A percentile compares a stretch with the other conserved stretches of the same genome.
These are phyloP conservation scores for Caenorhabditis angaria DNA, from an alignment of 2,888 invertebrate genomes.

Conservation along the genomic window DNA sequence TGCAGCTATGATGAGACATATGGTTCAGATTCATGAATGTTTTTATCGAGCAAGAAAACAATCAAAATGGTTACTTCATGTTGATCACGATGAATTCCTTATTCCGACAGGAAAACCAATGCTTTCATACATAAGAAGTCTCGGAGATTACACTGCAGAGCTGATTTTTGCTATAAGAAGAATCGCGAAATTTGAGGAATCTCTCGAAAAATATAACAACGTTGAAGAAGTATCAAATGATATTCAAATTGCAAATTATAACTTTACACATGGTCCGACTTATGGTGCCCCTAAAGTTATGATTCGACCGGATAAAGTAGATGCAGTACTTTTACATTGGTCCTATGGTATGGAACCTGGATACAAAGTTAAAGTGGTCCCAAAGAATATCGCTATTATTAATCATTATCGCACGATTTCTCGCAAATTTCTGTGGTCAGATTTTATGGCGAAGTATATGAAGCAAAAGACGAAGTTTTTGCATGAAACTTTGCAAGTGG, in stretches of 20 bases:
- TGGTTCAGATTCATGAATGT: slow-evolving; percentile 21
- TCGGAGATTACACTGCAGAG: too few relatives aligned
- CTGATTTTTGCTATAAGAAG: neutral
- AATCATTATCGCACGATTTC: too few relatives aligned
- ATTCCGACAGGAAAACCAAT: neutral
- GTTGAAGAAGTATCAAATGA: neutral
- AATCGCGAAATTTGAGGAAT: neutral
- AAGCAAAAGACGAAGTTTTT: neutral
- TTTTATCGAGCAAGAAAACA: neutral
- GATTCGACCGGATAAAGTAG: neutral
- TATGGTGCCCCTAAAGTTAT: neutral
- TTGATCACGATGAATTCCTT: neutral
- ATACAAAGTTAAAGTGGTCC: too few relatives aligned
- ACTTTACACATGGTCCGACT: neutral
- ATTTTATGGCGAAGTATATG: too few relatives aligned
- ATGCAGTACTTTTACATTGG: too few relatives aligned
- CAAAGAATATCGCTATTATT: too few relatives aligned
- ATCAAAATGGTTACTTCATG: neutral
- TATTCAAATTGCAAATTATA: neutral
- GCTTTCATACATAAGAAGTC: too few relatives aligned
- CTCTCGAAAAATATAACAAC: neutral
- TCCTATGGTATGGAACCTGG: too few relatives aligned
- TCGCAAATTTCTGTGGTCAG: too few relatives aligned
- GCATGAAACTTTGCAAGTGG: neutral
- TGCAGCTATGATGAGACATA: too few relatives aligned